Base-by-base conservation (phyloP, 2,797 vertebrate species). In the Hoplostethus mediterraneus region DNA sequence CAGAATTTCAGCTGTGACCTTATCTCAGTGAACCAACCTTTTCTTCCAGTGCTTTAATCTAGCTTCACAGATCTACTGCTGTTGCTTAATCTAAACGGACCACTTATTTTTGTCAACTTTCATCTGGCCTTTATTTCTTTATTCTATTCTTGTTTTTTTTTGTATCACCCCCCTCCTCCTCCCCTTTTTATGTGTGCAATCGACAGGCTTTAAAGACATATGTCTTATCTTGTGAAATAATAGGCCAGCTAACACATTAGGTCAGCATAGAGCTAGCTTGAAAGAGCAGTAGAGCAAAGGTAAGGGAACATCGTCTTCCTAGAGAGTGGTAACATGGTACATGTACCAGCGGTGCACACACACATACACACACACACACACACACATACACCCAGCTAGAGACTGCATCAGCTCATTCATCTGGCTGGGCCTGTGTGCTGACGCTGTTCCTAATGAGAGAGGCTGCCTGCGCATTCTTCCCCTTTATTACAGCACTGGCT, bases 381-480 rank as follows among this genome's bases (percentile, higher is more conserved):
- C 66, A 75, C 63, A 59, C 80, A 71, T 4, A 21, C 69, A 52
- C 67, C 72, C 58, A 75, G 83, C 79, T 70, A 69, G 71, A 79
- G 71, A 67, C 84, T 52, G 57, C 77, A 83, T 81, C 83, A 81
- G 73, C 79, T 81, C 79, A 77, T 86, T 87, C 65, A 78, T 82
- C 79, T 79, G 74, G 44, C 77, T 78, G 60, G 16, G 66, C 54
- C 75, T 82, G 71, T 56, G 38, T 62, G 49, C 80, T 84, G 80
- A 81, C 67, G 75, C 67, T 81, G 67, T 53, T 86, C 66, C 80
- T 89, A 90, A 89, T 87, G 87, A 90, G 76, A 73, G 38, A 81
- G 71, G 52, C 78, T 75, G 82, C 58, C 66, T 75, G 64, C 69
- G 79, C 67, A 75, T 71, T 53, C 73, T 67, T 82, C 57, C 73